Conservation (phyloP, 2,797 vertebrate genomes). For the Pagetopsis macropterus region DNA sequence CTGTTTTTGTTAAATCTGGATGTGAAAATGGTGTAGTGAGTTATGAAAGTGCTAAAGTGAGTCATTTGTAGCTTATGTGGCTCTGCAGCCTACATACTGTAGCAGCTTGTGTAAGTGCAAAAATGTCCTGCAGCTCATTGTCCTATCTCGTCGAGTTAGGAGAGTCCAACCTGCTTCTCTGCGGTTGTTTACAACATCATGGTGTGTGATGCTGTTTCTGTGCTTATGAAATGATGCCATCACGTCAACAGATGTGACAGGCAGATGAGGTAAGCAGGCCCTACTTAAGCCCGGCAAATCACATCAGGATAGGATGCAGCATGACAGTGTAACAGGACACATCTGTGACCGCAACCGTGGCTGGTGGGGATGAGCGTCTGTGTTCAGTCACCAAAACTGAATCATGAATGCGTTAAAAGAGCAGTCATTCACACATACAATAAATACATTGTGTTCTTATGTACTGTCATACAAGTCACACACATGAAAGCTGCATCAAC, state of each 20-base stretch:
- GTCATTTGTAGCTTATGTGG: constrained; percentile 42
- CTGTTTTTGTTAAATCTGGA: constrained; percentile 6
- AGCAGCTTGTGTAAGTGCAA: constrained; percentile 55
- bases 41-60: constrained; percentile 41
- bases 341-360: constrained; percentile 44
- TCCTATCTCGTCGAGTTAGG: constrained; percentile 35
- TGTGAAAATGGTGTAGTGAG: constrained; percentile 11
- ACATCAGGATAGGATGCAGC: constrained; percentile 69
- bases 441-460: constrained; percentile 21
- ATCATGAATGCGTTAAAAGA: constrained; percentile 39
- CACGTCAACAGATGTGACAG: constrained; percentile 44
- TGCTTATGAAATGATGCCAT: constrained; percentile 41
- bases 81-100: constrained; percentile 42
- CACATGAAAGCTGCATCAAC: constrained; percentile 4
- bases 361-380: constrained; percentile 43
- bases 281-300: constrained; percentile 63
- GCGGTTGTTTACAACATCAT: constrained; percentile 26
- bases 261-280: constrained; percentile 58
- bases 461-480: constrained; percentile 14
- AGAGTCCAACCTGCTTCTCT: constrained; percentile 41
- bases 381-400: constrained; percentile 49
- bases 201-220: constrained; percentile 32
- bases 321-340: constrained; percentile 46
- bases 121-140: constrained; percentile 51
- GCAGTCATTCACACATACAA: constrained; percentile 35